Percentiles rank a stretch among this genome's conserved stretches.
Conservation (phyloP, 1,140 invertebrate genomes). For the Paraescarpia echinospica region DNA sequence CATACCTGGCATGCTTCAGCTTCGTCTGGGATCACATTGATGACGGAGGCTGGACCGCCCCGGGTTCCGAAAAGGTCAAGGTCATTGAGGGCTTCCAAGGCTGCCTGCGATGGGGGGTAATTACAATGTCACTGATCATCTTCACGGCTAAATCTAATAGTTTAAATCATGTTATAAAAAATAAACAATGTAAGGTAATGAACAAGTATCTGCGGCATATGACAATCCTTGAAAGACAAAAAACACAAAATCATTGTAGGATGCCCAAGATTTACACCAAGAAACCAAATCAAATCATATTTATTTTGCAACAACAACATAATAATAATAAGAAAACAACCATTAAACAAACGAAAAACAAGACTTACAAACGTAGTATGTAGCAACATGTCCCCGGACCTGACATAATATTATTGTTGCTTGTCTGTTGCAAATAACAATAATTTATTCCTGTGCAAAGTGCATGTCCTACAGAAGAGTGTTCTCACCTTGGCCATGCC, state of each 20-base stretch:
- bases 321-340: too few relatives aligned
- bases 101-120: conserved; percentile 67
- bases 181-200: too few relatives aligned
- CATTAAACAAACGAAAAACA: too few relatives aligned
- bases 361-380: too few relatives aligned
- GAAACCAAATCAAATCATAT: too few relatives aligned
- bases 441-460: neutral
- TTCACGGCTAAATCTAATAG: neutral
- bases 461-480: neutral
- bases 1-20: conserved; percentile 87
- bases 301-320: too few relatives aligned
- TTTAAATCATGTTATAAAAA: neutral
- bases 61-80: conserved; percentile 96
- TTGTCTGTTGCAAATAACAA: neutral
- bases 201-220: conserved; percentile 9
- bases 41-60: conserved; percentile 92
- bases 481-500: conserved; percentile 63
- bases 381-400: too few relatives aligned
- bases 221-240: conserved; percentile 41
- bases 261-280: too few relatives aligned
- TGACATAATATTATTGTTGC: neutral
- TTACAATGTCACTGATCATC: neutral
- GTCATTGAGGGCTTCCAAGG: conserved; percentile 97
- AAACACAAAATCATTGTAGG: too few relatives aligned
- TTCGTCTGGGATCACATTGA: conserved; percentile 97